Evolutionary conservation across 2,797 vertebrate genomes (phyloP).

Genomic region (Alectoris magna): DNA sequence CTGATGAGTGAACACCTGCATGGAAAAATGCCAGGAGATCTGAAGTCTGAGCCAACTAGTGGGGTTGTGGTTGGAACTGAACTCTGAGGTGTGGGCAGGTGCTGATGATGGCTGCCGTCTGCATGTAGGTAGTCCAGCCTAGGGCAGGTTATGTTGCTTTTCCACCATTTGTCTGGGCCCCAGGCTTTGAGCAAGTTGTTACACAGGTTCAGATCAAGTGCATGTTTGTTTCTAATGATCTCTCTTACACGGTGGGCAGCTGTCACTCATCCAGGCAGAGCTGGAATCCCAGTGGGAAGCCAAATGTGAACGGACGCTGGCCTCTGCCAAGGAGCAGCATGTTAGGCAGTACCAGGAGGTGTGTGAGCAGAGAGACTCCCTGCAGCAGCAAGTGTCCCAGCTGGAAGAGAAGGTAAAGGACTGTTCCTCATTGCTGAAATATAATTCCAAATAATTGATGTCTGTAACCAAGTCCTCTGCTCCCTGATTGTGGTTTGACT

Average conservation of each 20-base stretch:
- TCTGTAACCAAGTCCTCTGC: not conserved
- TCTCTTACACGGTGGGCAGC: slow-evolving; percentile 60
- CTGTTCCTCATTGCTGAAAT: not conserved
- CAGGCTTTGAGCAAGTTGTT: not conserved
- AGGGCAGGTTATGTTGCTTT: not conserved
- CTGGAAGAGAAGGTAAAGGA: slow-evolving; percentile 86
- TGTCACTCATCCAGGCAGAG: slow-evolving; percentile 86
- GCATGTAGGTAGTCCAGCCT: not conserved
- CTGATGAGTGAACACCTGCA: not conserved
- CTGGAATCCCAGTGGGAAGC: slow-evolving; percentile 89
- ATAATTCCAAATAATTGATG: not conserved
- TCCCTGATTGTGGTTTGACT: not conserved
- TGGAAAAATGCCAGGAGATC: not conserved
- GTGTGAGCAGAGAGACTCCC: slow-evolving; percentile 83
- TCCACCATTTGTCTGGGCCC: not conserved
- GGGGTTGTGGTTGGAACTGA: not conserved
- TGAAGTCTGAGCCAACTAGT: not conserved
- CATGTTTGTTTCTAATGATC: not conserved
- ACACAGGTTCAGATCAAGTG: not conserved
- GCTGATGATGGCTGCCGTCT: not conserved
- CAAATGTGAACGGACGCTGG: slow-evolving; percentile 82
- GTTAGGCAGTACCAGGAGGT: slow-evolving; percentile 80
- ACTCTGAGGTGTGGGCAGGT: not conserved
- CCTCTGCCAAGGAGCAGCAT: slow-evolving; percentile 83
- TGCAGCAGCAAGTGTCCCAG: slow-evolving; percentile 81